Evolutionary conservation across 2,888 invertebrate genomes (phyloP), one percentile per base, ranked within the genome.

Genomic region (Seladonia tumulorum): DNA sequence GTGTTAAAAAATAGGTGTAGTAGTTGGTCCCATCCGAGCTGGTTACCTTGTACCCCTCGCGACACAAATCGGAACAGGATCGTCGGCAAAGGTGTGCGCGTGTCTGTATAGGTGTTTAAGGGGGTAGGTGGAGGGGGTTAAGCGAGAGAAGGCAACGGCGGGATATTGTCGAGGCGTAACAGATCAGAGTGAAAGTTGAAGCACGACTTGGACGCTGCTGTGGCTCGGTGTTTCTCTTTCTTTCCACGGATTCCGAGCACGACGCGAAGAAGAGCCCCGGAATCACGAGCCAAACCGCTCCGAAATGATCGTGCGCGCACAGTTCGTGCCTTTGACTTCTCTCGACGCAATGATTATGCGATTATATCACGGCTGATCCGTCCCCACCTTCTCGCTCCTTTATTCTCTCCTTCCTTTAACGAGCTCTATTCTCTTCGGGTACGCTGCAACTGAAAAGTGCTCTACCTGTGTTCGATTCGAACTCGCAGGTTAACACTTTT

Each of bases 181-280:
- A 90, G 92, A 92, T 93, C 93, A 91, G 92, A 93, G 93, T 93
- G 93, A 93, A 93, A 93, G 93, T 93, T 90, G 90, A 91, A 87
- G 90, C 92, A 92, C 91, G 91, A 91, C 88, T 89, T 83, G 42
- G 72, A 81, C 35, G 35, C 35, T 35, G 35, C 66, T 77, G 70
- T 57, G 81, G 68, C 74, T 53, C 71, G 74, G 45, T 77, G 79
- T 85, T 82, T 78, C 81, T 83, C 81, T 77, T 76, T 76, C 80
- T 77, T 73, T 70, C 76, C 60, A 22, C 71, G 70, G 71, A 68
- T 82, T 45, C 70, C 73, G 70, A 63, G 68, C 76, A 74, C 82
- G 76, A 79, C 25, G 63, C 63, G 83, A 84, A 84, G 85, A 86
- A 77, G 87, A 81, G 81, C 79, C 35, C 42, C 75, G 76, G 68